phyloP scores from a whole-genome alignment of 2,797 vertebrate species.

The Salmo trutta region DNA sequence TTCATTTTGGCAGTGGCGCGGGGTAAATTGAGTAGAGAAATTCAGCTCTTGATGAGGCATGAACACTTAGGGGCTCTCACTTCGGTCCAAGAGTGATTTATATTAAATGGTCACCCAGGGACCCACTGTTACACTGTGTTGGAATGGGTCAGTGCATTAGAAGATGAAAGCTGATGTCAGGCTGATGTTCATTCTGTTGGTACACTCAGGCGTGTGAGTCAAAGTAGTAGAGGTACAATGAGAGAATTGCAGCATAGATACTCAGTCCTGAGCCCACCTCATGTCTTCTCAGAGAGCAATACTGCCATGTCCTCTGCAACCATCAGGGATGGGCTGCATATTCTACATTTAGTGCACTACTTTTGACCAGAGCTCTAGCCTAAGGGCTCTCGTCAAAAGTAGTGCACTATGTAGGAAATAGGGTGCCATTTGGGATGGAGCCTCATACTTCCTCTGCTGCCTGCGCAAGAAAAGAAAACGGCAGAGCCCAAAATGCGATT shows the following conservation, averaged over 20 bases:
- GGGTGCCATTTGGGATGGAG: too few species aligned
- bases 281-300: not conserved
- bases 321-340: not conserved
- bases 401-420: not conserved
- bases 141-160: constrained; percentile 76
- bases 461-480: not conserved
- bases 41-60: constrained; percentile 76
- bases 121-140: constrained; percentile 69
- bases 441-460: not conserved
- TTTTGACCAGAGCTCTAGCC: not conserved
- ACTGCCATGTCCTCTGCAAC: not conserved
- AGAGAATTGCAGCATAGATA: not conserved
- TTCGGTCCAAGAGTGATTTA: constrained; percentile 78
- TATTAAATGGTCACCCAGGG: constrained; percentile 80
- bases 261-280: not conserved
- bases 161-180: constrained; percentile 76
- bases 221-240: not conserved
- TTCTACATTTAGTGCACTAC: not conserved
- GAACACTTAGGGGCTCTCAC: constrained; percentile 61
- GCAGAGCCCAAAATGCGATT: constrained; percentile 3
- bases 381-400: not conserved
- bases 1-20: constrained; percentile 43
- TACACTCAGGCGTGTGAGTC: constrained; percentile 54
- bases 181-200: constrained; percentile 66
- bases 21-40: constrained; percentile 67